These are phyloP conservation scores for Lacerta viridis DNA, from an alignment of 2,797 vertebrate genomes.

Conservation along the genomic window DNA sequence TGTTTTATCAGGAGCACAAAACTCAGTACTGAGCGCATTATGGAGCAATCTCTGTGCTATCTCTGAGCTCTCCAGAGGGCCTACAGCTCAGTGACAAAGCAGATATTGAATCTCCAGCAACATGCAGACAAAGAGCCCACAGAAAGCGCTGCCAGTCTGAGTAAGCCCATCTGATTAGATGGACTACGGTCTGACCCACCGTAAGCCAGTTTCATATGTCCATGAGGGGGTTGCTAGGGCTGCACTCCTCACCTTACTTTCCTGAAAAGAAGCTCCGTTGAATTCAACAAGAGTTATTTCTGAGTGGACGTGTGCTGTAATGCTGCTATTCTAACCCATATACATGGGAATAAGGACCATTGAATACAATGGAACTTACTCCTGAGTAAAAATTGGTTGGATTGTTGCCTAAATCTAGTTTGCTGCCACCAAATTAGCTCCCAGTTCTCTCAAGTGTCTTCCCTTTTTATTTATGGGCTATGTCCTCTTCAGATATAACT, in stretches of 20 bases:
- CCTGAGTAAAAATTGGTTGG: too few relatives aligned
- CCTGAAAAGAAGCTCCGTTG: neutral
- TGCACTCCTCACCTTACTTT: too few relatives aligned
- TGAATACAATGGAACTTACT: too few relatives aligned
- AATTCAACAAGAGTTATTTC: too few relatives aligned
- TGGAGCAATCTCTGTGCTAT: neutral
- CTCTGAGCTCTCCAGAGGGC: neutral
- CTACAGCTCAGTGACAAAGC: neutral
- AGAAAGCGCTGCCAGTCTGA: neutral
- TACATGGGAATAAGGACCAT: too few relatives aligned
- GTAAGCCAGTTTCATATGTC: neutral
- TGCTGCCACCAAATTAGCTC: neutral
- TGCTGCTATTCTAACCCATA: too few relatives aligned
- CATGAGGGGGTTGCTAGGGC: neutral
- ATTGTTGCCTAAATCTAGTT: too few relatives aligned
- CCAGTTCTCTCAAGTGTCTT: neutral
- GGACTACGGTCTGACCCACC: neutral
- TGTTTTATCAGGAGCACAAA: slow-evolving; percentile 3
- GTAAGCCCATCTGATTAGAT: neutral
- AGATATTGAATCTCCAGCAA: neutral
- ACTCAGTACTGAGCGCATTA: neutral
- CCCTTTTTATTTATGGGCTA: neutral
- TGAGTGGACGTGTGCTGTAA: too few relatives aligned
- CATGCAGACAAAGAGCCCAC: neutral
- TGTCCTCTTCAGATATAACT: too few relatives aligned